Percentiles rank a stretch among this genome's conserved stretches.
Evolutionary conservation across 2,888 invertebrate genomes (phyloP).

Genomic region (Netelia inedita): DNA sequence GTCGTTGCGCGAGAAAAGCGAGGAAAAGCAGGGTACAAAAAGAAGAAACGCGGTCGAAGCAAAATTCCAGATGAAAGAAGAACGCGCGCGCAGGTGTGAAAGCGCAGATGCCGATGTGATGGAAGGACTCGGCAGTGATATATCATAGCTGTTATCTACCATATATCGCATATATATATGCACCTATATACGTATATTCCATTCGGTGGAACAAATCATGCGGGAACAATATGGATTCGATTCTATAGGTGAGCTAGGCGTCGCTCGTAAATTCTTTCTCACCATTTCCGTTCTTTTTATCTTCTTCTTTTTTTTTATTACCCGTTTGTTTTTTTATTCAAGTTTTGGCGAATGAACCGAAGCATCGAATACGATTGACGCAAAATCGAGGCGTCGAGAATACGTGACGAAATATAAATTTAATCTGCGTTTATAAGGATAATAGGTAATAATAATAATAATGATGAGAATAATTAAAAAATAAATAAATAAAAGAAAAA

Average conservation of each 20-base stretch:
- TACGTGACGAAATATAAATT: no score
- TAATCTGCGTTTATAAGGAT: not conserved
- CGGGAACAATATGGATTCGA: conserved; percentile 26
- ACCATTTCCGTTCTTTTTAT: conserved; percentile 26
- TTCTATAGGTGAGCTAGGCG: conserved; percentile 11
- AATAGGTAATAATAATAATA: not conserved
- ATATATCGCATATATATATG: not conserved
- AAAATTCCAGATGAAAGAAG: not conserved
- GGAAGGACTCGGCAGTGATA: not conserved
- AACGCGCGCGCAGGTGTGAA: not conserved
- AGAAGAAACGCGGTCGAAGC: not conserved
- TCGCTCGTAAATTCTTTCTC: conserved; percentile 41
- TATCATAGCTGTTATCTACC: not conserved
- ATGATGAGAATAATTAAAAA: not conserved
- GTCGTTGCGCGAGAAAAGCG: not conserved
- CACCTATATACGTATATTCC: conserved; percentile 1
- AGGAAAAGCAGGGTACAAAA: not conserved
- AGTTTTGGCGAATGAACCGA: no score
- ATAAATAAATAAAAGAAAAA: conserved; percentile 32
- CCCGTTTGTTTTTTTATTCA: no score
- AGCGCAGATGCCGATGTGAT: not conserved
- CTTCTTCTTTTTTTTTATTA: not conserved
- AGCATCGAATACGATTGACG: no score
- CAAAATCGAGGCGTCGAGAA: no score
- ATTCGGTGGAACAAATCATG: conserved; percentile 10